Conservation (phyloP, 2,797 vertebrate species). For the Ambastaia sidthimunki region DNA sequence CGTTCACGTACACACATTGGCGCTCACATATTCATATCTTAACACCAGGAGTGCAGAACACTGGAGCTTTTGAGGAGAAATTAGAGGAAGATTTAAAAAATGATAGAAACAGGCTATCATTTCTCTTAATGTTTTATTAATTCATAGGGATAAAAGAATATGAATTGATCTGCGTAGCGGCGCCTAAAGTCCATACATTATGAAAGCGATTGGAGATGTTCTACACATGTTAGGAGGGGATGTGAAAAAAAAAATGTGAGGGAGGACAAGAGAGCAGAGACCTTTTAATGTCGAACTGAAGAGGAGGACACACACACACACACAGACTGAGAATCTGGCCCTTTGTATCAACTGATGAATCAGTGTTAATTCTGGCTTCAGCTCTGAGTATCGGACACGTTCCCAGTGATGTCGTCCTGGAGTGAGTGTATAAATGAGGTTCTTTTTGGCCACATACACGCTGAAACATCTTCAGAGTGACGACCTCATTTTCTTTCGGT, state of each 20-base stretch:
- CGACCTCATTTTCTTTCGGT: too few relatives aligned
- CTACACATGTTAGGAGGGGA: constrained; percentile 21
- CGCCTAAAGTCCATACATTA: constrained; percentile 29
- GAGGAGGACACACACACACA: background rate
- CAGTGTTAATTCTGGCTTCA: constrained; percentile 37
- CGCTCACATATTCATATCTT: constrained; percentile 36
- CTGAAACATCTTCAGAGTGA: constrained; percentile 5
- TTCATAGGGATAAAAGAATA: constrained; percentile 18
- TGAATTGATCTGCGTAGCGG: constrained; percentile 10
- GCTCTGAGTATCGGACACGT: constrained; percentile 23
- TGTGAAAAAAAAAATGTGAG: constrained; percentile 16
- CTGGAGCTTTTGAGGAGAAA: constrained; percentile 28
- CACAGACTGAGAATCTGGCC: constrained; percentile 14
- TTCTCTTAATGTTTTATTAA: constrained; percentile 50
- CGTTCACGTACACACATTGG: background rate
- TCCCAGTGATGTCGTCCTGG: constrained; percentile 10
- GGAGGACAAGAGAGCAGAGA: background rate
- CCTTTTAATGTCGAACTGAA: constrained; percentile 22
- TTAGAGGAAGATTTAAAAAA: constrained; percentile 44
- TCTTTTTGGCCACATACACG: constrained; percentile 5
- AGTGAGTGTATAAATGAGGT: constrained; percentile 29
- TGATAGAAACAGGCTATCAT: constrained; percentile 27
- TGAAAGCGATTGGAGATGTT: constrained; percentile 16
- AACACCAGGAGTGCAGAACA: constrained; percentile 25
- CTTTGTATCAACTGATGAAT: constrained; percentile 32